Base-by-base conservation (phyloP, 2,797 vertebrate species). In the Sebastes umbrosus region DNA sequence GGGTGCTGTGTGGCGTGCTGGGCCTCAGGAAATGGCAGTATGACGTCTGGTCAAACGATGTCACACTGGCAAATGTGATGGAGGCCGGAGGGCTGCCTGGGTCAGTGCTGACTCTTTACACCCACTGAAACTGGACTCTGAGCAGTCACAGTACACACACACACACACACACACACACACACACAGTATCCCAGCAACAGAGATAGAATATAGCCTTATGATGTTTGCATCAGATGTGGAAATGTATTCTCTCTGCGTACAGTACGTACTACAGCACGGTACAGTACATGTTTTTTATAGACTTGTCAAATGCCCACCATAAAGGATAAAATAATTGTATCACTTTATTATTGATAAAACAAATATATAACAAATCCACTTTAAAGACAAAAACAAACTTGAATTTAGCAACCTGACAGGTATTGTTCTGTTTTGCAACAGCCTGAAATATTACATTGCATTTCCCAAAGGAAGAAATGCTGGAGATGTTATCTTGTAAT, bases 31-130 rank as follows among this genome's bases (percentile, higher is more conserved):
- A 99, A 89, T 99, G 98, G 98, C 98, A 99, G 82, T 99, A 99
- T 24, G 98, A 99, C 20, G 98, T 99, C 84, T 99, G 98, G 98
- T 99, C 98, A 88, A 99, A 99, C 69, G 98, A 99, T n/a, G 98
- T 99, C 88, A 99, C 98, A 2, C 93, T 99, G 87, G 98, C 98
- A 64, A 99, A 99, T 50, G 97, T 99, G 84, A 99, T 99, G 98
- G 98, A 99, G 94, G 97, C 98, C 3, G 98, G 98, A 60, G 98
- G 98, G 79, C 95, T 99, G 85, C 98, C 98, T 6, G 98, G 98
- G 98, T 99, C 89, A 96, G 97, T 94, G 58, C 75, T 36, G 68
- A 82, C 70, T 75, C 46, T 55, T 50, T 54, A 70, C 85, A 82
- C 69, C 46, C 73, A 66, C 59, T 73, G 63, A 74, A 62, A 69